Evolutionary conservation across 37 sponge, comb jelly and placozoan species (phyloP), one percentile per base, ranked within the genome.

Genomic region (Bolinopsis microptera): DNA sequence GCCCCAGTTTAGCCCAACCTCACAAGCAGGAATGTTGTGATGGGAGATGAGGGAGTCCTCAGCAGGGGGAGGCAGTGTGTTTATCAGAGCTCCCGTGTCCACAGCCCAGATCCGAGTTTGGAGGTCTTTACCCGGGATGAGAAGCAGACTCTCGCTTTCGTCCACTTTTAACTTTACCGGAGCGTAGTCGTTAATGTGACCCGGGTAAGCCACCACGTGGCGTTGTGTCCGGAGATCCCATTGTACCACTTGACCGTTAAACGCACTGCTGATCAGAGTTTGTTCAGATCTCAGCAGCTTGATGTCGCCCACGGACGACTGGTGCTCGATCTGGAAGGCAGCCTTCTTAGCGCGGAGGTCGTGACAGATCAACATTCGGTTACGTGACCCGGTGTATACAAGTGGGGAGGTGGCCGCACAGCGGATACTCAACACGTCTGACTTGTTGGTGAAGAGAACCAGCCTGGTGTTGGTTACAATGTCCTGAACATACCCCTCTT

Each of bases 21-120:
- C 82, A 34, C 82, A 80, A 21, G 82, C 82, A 9, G 82, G 82
- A 35, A 80, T 80, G 82, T 80, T 80, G 38, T 80, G 82, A 34
- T 80, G 34, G 35, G 38, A 33, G 30, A 80, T 80, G 37, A 35
- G 24, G 82, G 38, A 36, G 23, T 80, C 82, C 82, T 80, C 82
- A 5, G 38, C 38, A 9, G 82, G 82, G 8, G 82, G 82, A 1
- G 82, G 82, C 23, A 80, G 38, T 3, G 23, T 36, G 38, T 80
- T 80, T 3, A 80, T 16, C 37, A 80, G 38, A 21, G 24, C 32
- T 5, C 82, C 82, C 35, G 82, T 80, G 30, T 80, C 82, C 35
- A 80, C 38, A 5, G 82, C 82, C 82, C 82, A 80, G 35, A 80
- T 80, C 82, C 82, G 35, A 16, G 82, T 80, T 36, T 80, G 82